Percentiles rank a stretch among this genome's conserved stretches.
Evolutionary conservation across 2,888 invertebrate species (phyloP).

Genomic region (Drosophila peninsularis): DNA sequence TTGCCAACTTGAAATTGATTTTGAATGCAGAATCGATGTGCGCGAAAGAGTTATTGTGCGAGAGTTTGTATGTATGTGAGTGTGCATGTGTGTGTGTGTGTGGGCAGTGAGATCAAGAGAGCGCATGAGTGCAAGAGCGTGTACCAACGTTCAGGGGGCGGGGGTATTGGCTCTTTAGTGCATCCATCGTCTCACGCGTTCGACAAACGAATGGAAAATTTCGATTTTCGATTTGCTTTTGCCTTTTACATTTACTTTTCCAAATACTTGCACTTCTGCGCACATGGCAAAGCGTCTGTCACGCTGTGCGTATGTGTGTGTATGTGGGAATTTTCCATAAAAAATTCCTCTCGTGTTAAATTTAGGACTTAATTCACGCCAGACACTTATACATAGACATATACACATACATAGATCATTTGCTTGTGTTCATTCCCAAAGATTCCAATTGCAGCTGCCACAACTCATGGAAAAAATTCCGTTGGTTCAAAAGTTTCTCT

Average conservation of each 20-base stretch:
- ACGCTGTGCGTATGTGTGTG: slow-evolving; percentile 4
- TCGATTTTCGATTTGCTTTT: slow-evolving; percentile 57
- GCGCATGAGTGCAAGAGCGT: background rate
- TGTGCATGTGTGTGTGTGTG: slow-evolving; percentile 6
- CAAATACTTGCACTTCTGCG: slow-evolving; percentile 59
- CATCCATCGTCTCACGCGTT: slow-evolving; percentile 37
- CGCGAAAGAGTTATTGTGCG: background rate
- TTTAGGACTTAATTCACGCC: slow-evolving; percentile 49
- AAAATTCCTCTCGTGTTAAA: slow-evolving; percentile 61
- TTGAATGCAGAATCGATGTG: slow-evolving; percentile 15
- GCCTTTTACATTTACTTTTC: slow-evolving; percentile 39
- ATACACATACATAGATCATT: background rate
- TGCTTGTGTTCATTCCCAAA: slow-evolving; percentile 1
- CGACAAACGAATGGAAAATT: slow-evolving; percentile 70
- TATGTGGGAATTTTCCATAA: slow-evolving; percentile 68
- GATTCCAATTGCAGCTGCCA: slow-evolving; percentile 4
- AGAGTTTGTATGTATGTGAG: background rate
- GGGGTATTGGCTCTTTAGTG: slow-evolving; percentile 28
- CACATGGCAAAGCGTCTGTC: slow-evolving; percentile 7
- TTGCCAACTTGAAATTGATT: slow-evolving; percentile 60
- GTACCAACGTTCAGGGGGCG: background rate
- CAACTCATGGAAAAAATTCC: background rate
- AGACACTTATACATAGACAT: slow-evolving; percentile 9
- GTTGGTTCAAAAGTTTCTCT: slow-evolving; percentile 4
- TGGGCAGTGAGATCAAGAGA: slow-evolving; percentile 9